Base-by-base conservation (phyloP, 2,113 vertebrate genomes). In the Vulpes vulpes region DNA sequence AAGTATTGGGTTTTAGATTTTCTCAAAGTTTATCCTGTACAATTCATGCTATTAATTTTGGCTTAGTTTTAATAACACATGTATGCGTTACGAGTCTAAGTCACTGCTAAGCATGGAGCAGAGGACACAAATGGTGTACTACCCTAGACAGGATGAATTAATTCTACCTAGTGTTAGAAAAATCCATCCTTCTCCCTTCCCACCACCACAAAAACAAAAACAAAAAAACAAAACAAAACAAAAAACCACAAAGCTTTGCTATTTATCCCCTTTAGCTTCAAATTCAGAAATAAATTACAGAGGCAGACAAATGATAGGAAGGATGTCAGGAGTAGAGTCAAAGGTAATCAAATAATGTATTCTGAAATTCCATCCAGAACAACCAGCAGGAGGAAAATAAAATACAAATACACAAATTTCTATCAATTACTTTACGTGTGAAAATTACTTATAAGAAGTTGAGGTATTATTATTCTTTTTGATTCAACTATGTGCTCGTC, bases 281-380 rank as follows among this genome's bases (percentile, higher is more conserved):
- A 23, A 87, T 90, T 94, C 53, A 76, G 80, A 89, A 92, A 55
- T n/a, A n/a, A 93, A 74, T 83, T n/a, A 49, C 4, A 20, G 30
- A 59, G 16, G 25, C 1, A 62, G 65, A 59, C 55, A 59, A 43
- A 64, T 27, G 11, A 23, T 51, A 64, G 65, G 51, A 9, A 89
- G 43, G 23, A 60, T 16, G n/a, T 25, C 60, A 86, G 15, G 5
- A 19, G 51, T 35, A 94, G n/a, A 74, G 73, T 17, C 59, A 88
- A 87, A 88, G 67, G 25, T 35, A 43, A 25, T 23, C 43, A 49
- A 74, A 67, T 15, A 35, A 74, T 53, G 19, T 15, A 65, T 14
- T 89, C 22, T 30, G 0, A 86, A 78, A 5, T 23, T 84, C 51
- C 49, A 76, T 8, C 69, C 35, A 83, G 64, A 43, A 49, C 9